A percentile compares a stretch with the other conserved stretches of the same genome.
These are phyloP conservation scores for Miichthys miiuy DNA, from an alignment of 2,797 vertebrate genomes.

Conservation along the genomic window DNA sequence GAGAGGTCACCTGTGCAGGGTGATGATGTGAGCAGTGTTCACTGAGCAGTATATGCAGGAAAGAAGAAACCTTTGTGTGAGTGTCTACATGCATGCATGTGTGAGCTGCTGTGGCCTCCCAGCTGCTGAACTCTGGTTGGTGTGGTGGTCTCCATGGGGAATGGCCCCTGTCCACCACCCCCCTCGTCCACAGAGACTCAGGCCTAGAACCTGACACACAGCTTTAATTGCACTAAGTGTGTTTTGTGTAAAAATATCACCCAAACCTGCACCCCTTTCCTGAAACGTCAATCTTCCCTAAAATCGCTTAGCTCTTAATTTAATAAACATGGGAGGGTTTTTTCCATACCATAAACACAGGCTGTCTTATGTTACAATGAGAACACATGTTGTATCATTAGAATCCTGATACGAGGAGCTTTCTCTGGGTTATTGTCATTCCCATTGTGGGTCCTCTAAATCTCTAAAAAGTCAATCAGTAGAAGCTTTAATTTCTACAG, in stretches of 20 bases:
- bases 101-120: constrained; percentile 47
- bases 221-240: constrained; percentile 86
- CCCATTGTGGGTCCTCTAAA: constrained; percentile 42
- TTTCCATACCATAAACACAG: constrained; percentile 78
- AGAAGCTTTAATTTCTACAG: constrained; percentile 27
- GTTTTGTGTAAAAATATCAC: constrained; percentile 90
- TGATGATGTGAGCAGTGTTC: constrained; percentile 44
- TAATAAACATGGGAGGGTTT: constrained; percentile 81
- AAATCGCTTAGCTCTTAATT: constrained; percentile 83
- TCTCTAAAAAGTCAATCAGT: constrained; percentile 36
- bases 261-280: constrained; percentile 85
- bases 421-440: constrained; percentile 68
- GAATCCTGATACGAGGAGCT: constrained; percentile 71
- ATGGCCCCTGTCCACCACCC: constrained; percentile 17
- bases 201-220: constrained; percentile 77
- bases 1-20: constrained; percentile 47
- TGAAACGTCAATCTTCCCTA: constrained; percentile 83
- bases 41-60: constrained; percentile 46
- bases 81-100: constrained; percentile 14
- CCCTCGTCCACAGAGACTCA: constrained; percentile 64
- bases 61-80: constrained; percentile 64
- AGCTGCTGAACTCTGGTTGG: constrained; percentile 69
- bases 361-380: constrained; percentile 83
- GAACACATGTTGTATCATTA: constrained; percentile 84
- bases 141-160: constrained; percentile 50